Base-by-base conservation (phyloP, 2,888 invertebrate genomes). In the Xestia xanthographa region DNA sequence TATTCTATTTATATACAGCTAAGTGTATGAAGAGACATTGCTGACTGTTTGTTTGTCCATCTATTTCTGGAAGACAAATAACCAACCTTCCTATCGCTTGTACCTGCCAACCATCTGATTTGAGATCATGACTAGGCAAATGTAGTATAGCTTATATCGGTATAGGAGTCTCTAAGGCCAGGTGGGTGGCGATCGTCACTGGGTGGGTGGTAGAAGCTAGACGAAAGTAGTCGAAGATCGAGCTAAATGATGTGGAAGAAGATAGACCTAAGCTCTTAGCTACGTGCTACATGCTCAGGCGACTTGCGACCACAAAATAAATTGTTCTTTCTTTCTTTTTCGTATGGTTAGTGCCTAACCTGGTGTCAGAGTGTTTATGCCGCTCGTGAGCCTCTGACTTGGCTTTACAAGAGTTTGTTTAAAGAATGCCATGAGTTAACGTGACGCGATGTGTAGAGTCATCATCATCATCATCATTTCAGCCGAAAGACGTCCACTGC, bases 1-100 rank as follows among this genome's bases (percentile, higher is more conserved):
- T 66, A 78, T 77, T 77, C 71, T 83, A 73, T 77, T 58, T 56
- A 77, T 86, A 83, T 58, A 68, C 26, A n/a, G 20, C 53, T 43
- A 58, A 56, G 9, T 58, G 43, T 43, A 66, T n/a, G 4, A 34
- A 2, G 11, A 66, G 29, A 58, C 34, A 66, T 45, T 14, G 8
- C 0, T 48, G 65, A 58, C 56, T 50, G 60, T 1, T 17, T 72
- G 29, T 63, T 74, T 69, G 56, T 77, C 22, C 9, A 60, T 70
- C 45, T 75, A 62, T 75, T 72, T 68, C 0, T 29, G 50, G 56
- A 60, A 26, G 34, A 43, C 2, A 53, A 45, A 58, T 74, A 43
- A 43, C 3, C 0, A 22, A 50, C n/a, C 17, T 26, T 22, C 0
- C 5, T 60, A 38, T 41, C 29, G 34, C 8, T 6, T 26, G 29